These are phyloP conservation scores for Sinocyclocheilus anshuiensis DNA, from an alignment of 2,113 vertebrate species.

Conservation along the genomic window DNA sequence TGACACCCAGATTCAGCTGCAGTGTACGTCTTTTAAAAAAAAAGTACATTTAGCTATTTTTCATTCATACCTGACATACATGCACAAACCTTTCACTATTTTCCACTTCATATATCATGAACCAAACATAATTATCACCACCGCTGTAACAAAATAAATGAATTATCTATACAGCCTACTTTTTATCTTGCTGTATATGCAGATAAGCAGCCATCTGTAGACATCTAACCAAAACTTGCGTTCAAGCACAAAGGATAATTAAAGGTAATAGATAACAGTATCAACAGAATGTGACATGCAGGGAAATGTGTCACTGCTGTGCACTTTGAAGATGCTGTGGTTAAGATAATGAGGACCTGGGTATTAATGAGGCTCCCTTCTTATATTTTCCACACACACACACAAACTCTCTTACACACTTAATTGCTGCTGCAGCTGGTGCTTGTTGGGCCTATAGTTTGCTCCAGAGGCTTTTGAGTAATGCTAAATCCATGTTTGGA, in stretches of 20 bases:
- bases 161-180: not conserved
- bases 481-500: not conserved
- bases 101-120: not conserved
- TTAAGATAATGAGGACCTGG: slow-evolving; percentile 58
- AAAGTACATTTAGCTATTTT: not conserved
- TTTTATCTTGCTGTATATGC: not conserved
- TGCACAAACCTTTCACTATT: not conserved
- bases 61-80: not conserved
- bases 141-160: not conserved
- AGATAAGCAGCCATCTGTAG: slow-evolving; percentile 19
- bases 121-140: not conserved
- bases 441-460: slow-evolving; percentile 55
- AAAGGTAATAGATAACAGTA: slow-evolving; percentile 66
- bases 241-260: slow-evolving; percentile 64
- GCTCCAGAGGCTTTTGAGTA: slow-evolving; percentile 5
- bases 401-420: slow-evolving; percentile 47
- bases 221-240: slow-evolving; percentile 25
- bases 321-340: slow-evolving; percentile 51
- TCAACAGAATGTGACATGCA: slow-evolving; percentile 62
- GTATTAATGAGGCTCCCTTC: slow-evolving; percentile 58
- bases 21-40: too few species aligned
- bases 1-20: too few species aligned
- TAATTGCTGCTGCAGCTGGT: slow-evolving; percentile 65
- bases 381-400: slow-evolving; percentile 30
- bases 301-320: slow-evolving; percentile 49